These are phyloP conservation scores for Notolabrus celidotus DNA, from an alignment of 2,797 vertebrate species.

Conservation along the genomic window DNA sequence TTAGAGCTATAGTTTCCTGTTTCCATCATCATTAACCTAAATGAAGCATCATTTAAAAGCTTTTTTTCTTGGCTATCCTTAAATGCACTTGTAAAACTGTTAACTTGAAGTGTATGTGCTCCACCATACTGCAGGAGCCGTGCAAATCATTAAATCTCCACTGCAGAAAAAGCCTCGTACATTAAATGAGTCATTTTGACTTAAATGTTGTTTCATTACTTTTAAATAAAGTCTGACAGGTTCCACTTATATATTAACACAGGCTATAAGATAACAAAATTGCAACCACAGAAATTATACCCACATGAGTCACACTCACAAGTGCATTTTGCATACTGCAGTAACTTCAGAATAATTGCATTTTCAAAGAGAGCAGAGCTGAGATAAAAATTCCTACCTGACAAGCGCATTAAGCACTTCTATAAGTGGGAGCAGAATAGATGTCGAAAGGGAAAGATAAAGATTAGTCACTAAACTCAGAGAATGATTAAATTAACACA, in stretches of 20 bases:
- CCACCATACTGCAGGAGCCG: not conserved
- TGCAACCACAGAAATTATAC: not conserved
- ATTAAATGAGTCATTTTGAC: not conserved
- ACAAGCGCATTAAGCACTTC: not conserved
- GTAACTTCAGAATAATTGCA: slow-evolving; percentile 9
- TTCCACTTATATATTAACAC: slow-evolving; percentile 9
- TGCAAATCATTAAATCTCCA: not conserved
- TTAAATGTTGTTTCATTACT: slow-evolving; percentile 8
- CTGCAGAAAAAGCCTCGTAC: not conserved
- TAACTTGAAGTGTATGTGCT: slow-evolving; percentile 9
- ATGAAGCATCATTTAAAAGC: slow-evolving; percentile 43
- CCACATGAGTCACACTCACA: not conserved
- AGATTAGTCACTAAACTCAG: not conserved
- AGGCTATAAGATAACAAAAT: slow-evolving; percentile 1
- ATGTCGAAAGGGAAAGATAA: not conserved
- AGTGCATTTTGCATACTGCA: not conserved
- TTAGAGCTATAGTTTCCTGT: slow-evolving; percentile 54
- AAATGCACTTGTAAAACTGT: slow-evolving; percentile 22
- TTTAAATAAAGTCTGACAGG: slow-evolving; percentile 2
- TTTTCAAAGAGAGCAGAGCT: not conserved
- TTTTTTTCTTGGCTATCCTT: slow-evolving; percentile 26
- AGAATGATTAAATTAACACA: slow-evolving; percentile 5
- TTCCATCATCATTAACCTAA: slow-evolving; percentile 52
- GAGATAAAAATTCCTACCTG: slow-evolving; percentile 3
- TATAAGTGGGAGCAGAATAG: not conserved